A percentile compares a stretch with the other conserved stretches of the same genome.
These are phyloP conservation scores for Leptocoma aspasia DNA, from an alignment of 2,113 vertebrate species.

Conservation along the genomic window DNA sequence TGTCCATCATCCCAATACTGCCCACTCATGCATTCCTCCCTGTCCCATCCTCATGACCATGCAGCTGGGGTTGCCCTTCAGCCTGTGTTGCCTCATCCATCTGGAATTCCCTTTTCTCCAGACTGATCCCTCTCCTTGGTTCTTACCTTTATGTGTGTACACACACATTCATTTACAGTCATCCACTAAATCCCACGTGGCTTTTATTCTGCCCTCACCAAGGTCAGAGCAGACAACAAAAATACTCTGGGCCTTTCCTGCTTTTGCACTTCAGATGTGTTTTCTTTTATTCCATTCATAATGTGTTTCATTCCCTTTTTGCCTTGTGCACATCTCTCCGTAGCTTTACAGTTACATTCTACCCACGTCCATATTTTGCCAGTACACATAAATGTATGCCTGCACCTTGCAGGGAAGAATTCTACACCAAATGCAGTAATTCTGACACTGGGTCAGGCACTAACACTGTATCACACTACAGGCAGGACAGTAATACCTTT, in stretches of 20 bases:
- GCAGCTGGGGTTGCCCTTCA: slow-evolving; percentile 55
- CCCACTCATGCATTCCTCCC: slow-evolving; percentile 50
- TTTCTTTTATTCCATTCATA: neutral
- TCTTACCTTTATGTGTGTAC: neutral
- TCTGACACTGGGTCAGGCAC: neutral
- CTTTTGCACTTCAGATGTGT: neutral
- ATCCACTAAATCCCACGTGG: neutral
- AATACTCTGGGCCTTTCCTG: neutral
- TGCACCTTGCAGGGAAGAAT: neutral
- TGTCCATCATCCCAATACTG: slow-evolving; percentile 24
- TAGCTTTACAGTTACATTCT: neutral
- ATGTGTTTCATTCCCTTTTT: neutral
- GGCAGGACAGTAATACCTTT: neutral
- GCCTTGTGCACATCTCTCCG: neutral
- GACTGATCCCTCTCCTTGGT: neutral
- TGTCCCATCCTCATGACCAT: neutral
- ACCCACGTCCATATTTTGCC: neutral
- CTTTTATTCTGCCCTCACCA: neutral
- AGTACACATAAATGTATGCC: neutral
- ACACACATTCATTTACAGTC: neutral
- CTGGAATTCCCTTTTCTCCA: slow-evolving; percentile 19
- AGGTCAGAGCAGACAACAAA: neutral
- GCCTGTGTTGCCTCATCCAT: neutral
- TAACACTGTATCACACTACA: neutral
- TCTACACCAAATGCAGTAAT: neutral